Evolutionary conservation across 1,140 invertebrate genomes (phyloP), one percentile per base, ranked within the genome.

Genomic region (Diuraphis noxia): DNA sequence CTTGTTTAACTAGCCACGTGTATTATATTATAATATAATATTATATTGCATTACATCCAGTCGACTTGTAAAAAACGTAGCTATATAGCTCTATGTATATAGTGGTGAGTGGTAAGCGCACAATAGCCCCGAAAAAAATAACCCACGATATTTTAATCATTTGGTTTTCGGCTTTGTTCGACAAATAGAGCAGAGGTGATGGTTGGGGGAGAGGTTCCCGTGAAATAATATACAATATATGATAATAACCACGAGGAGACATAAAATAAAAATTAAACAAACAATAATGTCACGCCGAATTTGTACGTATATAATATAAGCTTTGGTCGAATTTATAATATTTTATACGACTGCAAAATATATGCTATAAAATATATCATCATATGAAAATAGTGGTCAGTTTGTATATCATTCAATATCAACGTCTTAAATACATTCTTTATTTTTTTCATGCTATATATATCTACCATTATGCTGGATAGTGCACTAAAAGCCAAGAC

Each of bases 1-100:
- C 84, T 86, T 49, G 46, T 86, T 86, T 52, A 36, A 86, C 84
- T 86, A 84, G 82, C 82, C 30, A 2, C n/a, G 84, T 7, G 84
- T 43, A 52, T 52, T 34, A 72, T n/a, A n/a, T 13, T 63, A 63
- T n/a, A 30, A 63, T 13, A n/a, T 63, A 63, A 30, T n/a, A n/a
- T 72, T n/a, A 72, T 72, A n/a, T 72, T n/a, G 56, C 30, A 72
- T 72, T 72, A 63, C 56, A n/a, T n/a, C 40, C 10, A 46, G 82
- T 46, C 17, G 41, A 82, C 81, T 82, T 43, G 7, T 85, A 21
- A 49, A 49, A 49, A 49, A 49, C 46, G 46, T 49, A 49, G 46
- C 46, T 46, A 46, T 46, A 46, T 46, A 0, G 46, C 46, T 17
- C 10, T 30, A 41, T 17, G 23, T 0, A n/a, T 21, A 25, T 81